Base-by-base conservation (phyloP, 2,113 vertebrate species). In the Anarrhichthys ocellatus region DNA sequence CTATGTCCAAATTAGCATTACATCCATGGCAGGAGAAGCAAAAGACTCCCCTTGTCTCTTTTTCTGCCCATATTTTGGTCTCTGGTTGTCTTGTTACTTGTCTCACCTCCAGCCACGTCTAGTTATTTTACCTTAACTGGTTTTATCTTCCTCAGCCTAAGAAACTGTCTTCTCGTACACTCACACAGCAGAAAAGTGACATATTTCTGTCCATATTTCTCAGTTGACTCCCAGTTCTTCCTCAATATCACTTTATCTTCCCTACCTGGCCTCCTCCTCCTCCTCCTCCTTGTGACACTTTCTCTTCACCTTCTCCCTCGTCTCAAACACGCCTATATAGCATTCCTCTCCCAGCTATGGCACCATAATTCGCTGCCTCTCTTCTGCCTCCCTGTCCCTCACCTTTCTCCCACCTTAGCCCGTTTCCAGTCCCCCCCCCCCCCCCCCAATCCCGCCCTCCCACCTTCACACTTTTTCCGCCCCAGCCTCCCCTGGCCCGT, bases 21-120 rank as follows among this genome's bases (percentile, higher is more conserved):
- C 80, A 83, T 93, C 93, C 92, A 75, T 9, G 59, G 75, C 69
- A 82, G 87, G 59, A 69, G 77, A 88, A 64, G 73, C 24, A 61
- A 64, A 67, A 78, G 18, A 63, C 20, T 76, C 59, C 40, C 5
- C 38, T 34, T 18, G 20, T 68, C 24, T 50, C 27, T 27, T 32
- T 70, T 38, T 38, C 66, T 82, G 29, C 3, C 17, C 38, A 6
- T 44, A 9, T 71, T 32, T 69, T 40, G 10, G 4, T 70, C 24
- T 81, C 18, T 80, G 15, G 20, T 80, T 20, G 10, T 83, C 36
- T 77, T 56, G 15, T 20, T 10, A 56, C 59, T 20, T 63, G 15
- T 29, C 24, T 73, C 50, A 66, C 14, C 36, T 64, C 4, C 10
- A 29, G 44, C 27, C 27, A 20, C 20, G 18, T 52, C 32, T 56